Base-by-base conservation (phyloP, 2,113 vertebrate species). In the Pseudorasbora parva region DNA sequence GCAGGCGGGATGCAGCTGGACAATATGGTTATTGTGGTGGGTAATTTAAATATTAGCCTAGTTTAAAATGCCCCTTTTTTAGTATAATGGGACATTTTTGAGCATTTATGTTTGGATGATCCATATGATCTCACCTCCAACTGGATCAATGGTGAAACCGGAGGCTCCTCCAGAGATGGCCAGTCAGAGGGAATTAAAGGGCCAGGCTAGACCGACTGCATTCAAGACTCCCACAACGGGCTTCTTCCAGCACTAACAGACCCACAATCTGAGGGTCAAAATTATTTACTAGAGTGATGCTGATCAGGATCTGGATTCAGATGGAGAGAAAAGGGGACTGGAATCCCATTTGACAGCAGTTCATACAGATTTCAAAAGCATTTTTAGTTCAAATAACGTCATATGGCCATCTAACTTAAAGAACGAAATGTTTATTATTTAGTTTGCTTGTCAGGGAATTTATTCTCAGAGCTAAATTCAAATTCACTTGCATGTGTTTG, bases 201-300 rank as follows among this genome's bases (percentile, higher is more conserved):
- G 69, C 84, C 84, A 82, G 82, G 86, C 84, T 21, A 8, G 3
- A 47, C 86, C 84, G 5, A 25, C 41, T 12, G 82, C 78, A n/a
- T 57, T 45, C 66, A 84, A 41, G 9, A 56, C 43, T 7, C 11
- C 66, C 68, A 15, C 19, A 47, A 9, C 47, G n/a, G 2, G 66
- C 19, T 25, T 82, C 45, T 33, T 89, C 47, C 47, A 49, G 47
- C 12, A 5, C 47, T 14, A 15, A 49, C 4, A 14, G 47, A 49
- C 14, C 14, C 1, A 15, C 4, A 49, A 15, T 49, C 47, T 15
- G 47, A 49, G 12, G 47, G 47, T 49, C 43, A 45, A 37, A 60
- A 54, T 88, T 81, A 72, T 88, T 86, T 8, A 88, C 84, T 5
- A 71, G 84, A 7, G 78, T 88, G 45, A 87, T 84, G 1, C 57